Base-by-base conservation (phyloP, 2,888 invertebrate species). In the Clusia tigrina region DNA sequence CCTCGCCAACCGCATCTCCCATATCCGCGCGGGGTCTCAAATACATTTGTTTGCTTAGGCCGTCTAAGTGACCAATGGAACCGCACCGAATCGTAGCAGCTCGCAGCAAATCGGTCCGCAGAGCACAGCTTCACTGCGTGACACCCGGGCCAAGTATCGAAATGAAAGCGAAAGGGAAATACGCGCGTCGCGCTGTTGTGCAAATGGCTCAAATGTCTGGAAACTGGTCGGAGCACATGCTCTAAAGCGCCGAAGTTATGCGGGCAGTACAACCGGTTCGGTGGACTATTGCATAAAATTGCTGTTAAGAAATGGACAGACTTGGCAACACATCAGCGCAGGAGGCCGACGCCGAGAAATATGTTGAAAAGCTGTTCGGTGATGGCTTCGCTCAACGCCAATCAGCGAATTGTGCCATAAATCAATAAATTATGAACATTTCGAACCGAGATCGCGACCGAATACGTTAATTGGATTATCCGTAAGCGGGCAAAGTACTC, bases 151-250 rank as follows among this genome's bases (percentile, higher is more conserved):
- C n/a, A n/a, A n/a, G n/a, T n/a, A n/a, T n/a, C 51, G 54, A 64
- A 70, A 67, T 63, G 69, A 74, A 76, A 77, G 60, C 66, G 74
- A 78, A 78, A 78, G 78, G 73, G 71, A 74, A 76, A 73, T 52
- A n/a, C n/a, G n/a, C n/a, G n/a, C n/a, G n/a, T n/a, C n/a, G n/a
- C n/a, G n/a, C n/a, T 12, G 37, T 51, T 58, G 26, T 17, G 24
- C 5, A 52, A 5, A 42, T 15, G n/a, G 22, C 18, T 20, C 9
- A 48, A 48, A 48, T 22, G n/a, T 60, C 46, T 24, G 26, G 46
- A 66, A 71, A 69, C 71, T 69, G 70, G 74, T 74, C 76, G 71
- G 65, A 58, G 67, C 63, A 69, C 70, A 67, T 68, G 69, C 74
- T 64, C 52, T 54, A 65, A 68, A 65, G 60, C 68, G 67, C 64